phyloP scores from a whole-genome alignment of 2,888 invertebrate genomes.

The Sabatieria punctata region DNA sequence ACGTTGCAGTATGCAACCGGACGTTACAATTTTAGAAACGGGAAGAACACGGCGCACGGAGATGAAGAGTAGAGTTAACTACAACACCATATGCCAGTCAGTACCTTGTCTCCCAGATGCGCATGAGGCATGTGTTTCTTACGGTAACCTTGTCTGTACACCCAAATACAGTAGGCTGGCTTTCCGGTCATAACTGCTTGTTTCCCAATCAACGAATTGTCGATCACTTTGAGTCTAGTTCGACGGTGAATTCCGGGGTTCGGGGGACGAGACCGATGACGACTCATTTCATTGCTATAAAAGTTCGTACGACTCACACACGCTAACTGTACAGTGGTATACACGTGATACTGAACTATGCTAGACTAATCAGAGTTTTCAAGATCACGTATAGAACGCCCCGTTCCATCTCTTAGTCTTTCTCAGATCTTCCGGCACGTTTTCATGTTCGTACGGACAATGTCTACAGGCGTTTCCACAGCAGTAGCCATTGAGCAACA shows the following conservation, averaged over 20 bases:
- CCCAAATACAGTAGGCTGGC: conserved; percentile 78
- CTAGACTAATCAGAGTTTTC: not conserved
- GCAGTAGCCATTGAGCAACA: not conserved
- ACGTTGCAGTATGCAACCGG: not conserved
- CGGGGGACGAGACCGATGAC: conserved; percentile 24
- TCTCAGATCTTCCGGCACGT: not conserved
- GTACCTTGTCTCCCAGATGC: conserved; percentile 20
- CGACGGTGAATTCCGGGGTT: conserved; percentile 23
- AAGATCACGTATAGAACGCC: not conserved
- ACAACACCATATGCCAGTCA: no score
- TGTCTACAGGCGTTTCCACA: not conserved
- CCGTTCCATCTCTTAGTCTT: not conserved
- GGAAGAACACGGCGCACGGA: no score
- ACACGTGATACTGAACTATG: not conserved
- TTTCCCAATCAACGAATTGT: conserved; percentile 87
- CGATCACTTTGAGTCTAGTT: conserved; percentile 51
- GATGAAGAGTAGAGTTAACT: no score
- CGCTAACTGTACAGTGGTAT: not conserved
- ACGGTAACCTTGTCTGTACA: conserved; percentile 55
- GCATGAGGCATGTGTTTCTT: conserved; percentile 27
- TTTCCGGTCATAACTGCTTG: conserved; percentile 83
- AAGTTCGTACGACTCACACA: not conserved
- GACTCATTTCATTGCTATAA: conserved; percentile 1
- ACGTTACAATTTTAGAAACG: not conserved
- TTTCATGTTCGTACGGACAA: not conserved